Evolutionary conservation across 2,888 invertebrate genomes (phyloP).

Genomic region (Xylocampa areola): DNA sequence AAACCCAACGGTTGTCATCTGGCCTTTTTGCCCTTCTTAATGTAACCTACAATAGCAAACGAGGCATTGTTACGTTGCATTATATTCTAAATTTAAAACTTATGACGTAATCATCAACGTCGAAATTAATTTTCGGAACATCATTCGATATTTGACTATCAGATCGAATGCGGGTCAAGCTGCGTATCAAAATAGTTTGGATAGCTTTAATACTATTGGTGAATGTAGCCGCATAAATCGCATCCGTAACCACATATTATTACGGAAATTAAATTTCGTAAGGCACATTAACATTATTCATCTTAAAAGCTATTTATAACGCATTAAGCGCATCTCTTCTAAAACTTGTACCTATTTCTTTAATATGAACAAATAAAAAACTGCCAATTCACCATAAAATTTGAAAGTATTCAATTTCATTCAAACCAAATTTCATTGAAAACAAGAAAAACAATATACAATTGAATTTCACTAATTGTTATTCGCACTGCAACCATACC

Average conservation of each 20-base stretch:
- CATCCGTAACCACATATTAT: not conserved
- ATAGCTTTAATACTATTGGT: conserved; percentile 16
- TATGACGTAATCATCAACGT: conserved; percentile 39
- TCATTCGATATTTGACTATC: conserved; percentile 44
- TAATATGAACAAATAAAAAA: not conserved
- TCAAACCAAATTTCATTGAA: not conserved
- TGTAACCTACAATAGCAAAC: conserved; percentile 52
- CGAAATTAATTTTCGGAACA: conserved; percentile 47
- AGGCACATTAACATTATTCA: conserved; percentile 2
- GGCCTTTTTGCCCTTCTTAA: conserved; percentile 55
- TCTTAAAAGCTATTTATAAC: not conserved
- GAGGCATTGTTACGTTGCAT: conserved; percentile 48
- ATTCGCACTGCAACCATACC: not conserved
- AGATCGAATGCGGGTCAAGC: conserved; percentile 46
- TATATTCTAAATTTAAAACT: conserved; percentile 35
- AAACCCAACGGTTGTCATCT: conserved; percentile 46
- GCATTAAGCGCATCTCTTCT: not conserved
- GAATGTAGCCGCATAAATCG: conserved; percentile 15
- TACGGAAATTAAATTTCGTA: conserved; percentile 4
- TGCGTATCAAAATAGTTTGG: conserved; percentile 30
- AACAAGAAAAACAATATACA: conserved; percentile 8
- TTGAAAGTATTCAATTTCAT: conserved; percentile 7
- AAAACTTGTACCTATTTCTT: not conserved
- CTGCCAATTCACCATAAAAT: not conserved
- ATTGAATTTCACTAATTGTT: conserved; percentile 8